phyloP scores from a whole-genome alignment of 2,113 vertebrate genomes.

The Pangasianodon hypophthalmus region DNA sequence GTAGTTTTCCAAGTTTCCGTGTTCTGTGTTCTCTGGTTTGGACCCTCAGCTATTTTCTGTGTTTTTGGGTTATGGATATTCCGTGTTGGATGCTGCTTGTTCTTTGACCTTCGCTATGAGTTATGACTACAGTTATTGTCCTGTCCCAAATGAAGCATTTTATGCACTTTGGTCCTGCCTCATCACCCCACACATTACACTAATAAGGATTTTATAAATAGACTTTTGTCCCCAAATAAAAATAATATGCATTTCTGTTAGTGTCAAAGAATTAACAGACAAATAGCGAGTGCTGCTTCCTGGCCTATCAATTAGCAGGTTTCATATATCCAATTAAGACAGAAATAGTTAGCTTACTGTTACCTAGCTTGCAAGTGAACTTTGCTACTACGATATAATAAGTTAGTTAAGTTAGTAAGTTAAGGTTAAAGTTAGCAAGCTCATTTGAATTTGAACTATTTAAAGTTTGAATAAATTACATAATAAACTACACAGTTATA shows the following conservation, averaged over 20 bases:
- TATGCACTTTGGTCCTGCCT: not conserved
- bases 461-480: not conserved
- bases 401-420: too few species aligned
- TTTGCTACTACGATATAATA: too few species aligned
- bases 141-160: not conserved
- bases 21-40: too few species aligned
- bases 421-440: not conserved
- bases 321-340: not conserved
- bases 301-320: not conserved
- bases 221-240: not conserved
- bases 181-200: too few species aligned
- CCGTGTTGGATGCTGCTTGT: not conserved
- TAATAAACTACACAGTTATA: not conserved
- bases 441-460: not conserved
- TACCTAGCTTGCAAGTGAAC: not conserved
- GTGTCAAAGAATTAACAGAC: not conserved
- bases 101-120: not conserved
- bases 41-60: not conserved
- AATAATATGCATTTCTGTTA: not conserved
- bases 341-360: not conserved
- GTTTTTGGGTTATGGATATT: not conserved
- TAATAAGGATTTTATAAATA: too few species aligned
- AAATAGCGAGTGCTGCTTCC: not conserved
- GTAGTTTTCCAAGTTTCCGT: too few species aligned
- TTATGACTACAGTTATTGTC: not conserved